Percentiles rank a stretch among this genome's conserved stretches.
Evolutionary conservation across 2,888 invertebrate genomes (phyloP).

Genomic region (Agrenia bidenticulata): DNA sequence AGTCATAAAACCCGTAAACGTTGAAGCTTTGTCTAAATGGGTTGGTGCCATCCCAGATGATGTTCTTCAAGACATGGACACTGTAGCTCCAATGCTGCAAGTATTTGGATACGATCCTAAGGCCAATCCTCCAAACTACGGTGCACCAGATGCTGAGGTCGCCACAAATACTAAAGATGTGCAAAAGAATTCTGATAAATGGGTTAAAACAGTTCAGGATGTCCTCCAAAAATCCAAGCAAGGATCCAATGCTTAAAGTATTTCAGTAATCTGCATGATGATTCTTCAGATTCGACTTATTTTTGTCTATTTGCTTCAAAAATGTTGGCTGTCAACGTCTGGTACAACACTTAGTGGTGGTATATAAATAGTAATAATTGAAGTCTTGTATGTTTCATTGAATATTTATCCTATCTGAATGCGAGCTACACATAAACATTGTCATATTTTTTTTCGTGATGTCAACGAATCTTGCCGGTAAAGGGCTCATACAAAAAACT

Average conservation of each 20-base stretch:
- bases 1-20: conserved; percentile 96
- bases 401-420: no score
- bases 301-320: conserved; percentile 4
- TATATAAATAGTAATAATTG: no score
- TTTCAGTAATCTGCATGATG: conserved; percentile 1
- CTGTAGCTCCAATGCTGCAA: conserved; percentile 91
- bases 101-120: conserved; percentile 90
- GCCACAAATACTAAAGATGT: conserved; percentile 52
- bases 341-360: no score
- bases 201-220: conserved; percentile 48
- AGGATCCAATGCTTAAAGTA: conserved; percentile 2
- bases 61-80: conserved; percentile 87
- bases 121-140: conserved; percentile 94
- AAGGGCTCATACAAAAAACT: no score
- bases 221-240: conserved; percentile 48
- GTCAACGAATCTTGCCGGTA: no score
- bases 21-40: conserved; percentile 92
- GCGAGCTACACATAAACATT: no score
- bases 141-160: conserved; percentile 36
- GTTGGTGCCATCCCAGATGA: conserved; percentile 86
- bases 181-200: conserved; percentile 49
- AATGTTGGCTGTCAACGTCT: not conserved
- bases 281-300: conserved; percentile 1
- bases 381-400: no score
- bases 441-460: no score